These are phyloP conservation scores for Hapalemur alaotrensis DNA, from an alignment of 2,797 vertebrate genomes.

Conservation along the genomic window DNA sequence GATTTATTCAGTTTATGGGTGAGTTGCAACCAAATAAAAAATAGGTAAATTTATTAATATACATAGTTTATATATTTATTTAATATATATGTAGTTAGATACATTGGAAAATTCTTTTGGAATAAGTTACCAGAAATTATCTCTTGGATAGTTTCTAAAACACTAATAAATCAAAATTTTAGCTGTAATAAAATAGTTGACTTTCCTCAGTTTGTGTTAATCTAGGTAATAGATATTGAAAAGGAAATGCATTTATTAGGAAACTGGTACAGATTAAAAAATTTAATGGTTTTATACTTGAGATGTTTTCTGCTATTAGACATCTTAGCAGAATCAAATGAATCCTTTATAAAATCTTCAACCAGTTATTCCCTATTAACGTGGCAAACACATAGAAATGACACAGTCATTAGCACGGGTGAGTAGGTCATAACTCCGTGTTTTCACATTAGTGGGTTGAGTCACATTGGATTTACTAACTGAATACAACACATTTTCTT, in stretches of 20 bases:
- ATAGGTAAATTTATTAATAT: not conserved
- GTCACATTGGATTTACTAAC: slow-evolving; percentile 53
- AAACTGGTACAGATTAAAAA: slow-evolving; percentile 17
- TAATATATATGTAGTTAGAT: not conserved
- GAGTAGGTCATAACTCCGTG: slow-evolving; percentile 47
- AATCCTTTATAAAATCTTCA: slow-evolving; percentile 48
- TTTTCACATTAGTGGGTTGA: slow-evolving; percentile 39
- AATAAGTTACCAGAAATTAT: not conserved
- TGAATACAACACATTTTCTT: slow-evolving; percentile 58
- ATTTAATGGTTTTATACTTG: slow-evolving; percentile 34
- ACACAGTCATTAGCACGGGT: slow-evolving; percentile 38
- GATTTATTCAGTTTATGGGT: not conserved
- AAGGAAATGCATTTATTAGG: not conserved
- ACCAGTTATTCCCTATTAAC: slow-evolving; percentile 47
- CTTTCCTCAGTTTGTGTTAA: slow-evolving; percentile 19
- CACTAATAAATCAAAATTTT: not conserved
- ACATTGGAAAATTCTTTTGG: not conserved
- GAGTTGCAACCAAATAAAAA: not conserved
- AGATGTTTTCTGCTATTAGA: slow-evolving; percentile 53
- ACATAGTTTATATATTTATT: not conserved
- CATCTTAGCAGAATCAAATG: slow-evolving; percentile 48
- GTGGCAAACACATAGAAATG: slow-evolving; percentile 53
- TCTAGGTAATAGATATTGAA: not conserved
- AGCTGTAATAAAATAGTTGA: not conserved
- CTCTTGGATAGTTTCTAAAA: not conserved